Evolutionary conservation across 92 coral and sea anemone genomes (phyloP).

Genomic region (Micromussa lordhowensis): DNA sequence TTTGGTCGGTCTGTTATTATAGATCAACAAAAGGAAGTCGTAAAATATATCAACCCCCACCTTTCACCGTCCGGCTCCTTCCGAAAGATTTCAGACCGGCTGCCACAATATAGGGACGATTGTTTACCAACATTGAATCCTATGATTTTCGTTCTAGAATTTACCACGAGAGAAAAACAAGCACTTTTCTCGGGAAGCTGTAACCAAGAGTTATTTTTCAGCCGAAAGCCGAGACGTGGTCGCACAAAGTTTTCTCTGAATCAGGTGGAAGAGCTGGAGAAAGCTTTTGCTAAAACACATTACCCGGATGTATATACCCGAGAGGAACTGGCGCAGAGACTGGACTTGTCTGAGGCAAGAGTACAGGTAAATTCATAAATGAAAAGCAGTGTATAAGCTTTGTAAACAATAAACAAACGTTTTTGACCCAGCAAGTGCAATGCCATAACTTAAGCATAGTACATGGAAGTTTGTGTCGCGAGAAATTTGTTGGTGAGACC

Average conservation of each 20-base stretch:
- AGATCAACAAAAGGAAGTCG: slow-evolving; percentile 33
- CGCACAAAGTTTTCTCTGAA: slow-evolving; percentile 88
- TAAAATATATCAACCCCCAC: slow-evolving; percentile 36
- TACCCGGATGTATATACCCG: slow-evolving; percentile 98
- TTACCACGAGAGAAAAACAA: not conserved
- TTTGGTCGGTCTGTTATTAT: slow-evolving; percentile 15
- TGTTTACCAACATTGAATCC: slow-evolving; percentile 33
- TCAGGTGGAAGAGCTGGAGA: slow-evolving; percentile 94
- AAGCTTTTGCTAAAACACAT: slow-evolving; percentile 95
- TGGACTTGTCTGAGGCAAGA: slow-evolving; percentile 93
- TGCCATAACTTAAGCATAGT: not conserved
- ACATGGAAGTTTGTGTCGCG: not conserved
- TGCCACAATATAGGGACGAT: slow-evolving; percentile 8
- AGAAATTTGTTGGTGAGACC: no score
- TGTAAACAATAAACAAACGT: no score
- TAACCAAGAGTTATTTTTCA: slow-evolving; percentile 32
- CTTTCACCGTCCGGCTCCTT: slow-evolving; percentile 25
- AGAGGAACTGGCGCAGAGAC: slow-evolving; percentile 96
- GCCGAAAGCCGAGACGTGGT: slow-evolving; percentile 88
- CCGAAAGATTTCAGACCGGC: slow-evolving; percentile 27
- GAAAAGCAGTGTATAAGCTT: not conserved
- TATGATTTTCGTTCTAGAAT: slow-evolving; percentile 29
- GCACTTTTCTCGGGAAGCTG: slow-evolving; percentile 20
- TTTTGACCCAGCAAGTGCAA: not conserved
- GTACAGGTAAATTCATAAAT: slow-evolving; percentile 81